Percentiles rank a stretch among this genome's conserved stretches.
Conservation (phyloP, 2,888 invertebrate genomes). For the Cephonodes hylas region DNA sequence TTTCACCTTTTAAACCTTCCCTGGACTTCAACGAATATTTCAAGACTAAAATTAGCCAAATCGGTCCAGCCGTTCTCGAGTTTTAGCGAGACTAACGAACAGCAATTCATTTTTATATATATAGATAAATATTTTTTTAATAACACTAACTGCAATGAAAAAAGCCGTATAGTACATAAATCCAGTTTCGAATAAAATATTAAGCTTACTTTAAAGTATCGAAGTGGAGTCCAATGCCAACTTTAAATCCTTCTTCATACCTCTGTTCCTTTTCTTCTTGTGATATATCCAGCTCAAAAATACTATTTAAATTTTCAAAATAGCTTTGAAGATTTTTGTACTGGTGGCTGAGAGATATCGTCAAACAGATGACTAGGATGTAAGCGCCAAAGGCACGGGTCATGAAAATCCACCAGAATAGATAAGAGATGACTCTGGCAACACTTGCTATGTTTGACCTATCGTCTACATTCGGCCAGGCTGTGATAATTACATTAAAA, state of each 20-base stretch:
- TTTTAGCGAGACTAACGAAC: no score
- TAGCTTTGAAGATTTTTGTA: slow-evolving; percentile 37
- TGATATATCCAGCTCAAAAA: slow-evolving; percentile 25
- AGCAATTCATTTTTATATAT: no score
- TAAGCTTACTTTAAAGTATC: slow-evolving; percentile 46
- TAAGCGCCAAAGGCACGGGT: slow-evolving; percentile 31
- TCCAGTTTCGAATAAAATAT: no score
- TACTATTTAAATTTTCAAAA: slow-evolving; percentile 27
- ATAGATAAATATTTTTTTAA: no score
- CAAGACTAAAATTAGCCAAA: no score
- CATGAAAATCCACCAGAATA: slow-evolving; percentile 46
- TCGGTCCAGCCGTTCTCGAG: no score
- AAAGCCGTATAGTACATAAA: no score
- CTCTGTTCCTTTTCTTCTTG: slow-evolving; percentile 38
- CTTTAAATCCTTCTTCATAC: slow-evolving; percentile 42
- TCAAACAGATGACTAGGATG: slow-evolving; percentile 35
- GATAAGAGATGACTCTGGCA: slow-evolving; percentile 33
- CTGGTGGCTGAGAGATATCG: slow-evolving; percentile 38
- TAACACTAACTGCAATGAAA: no score
- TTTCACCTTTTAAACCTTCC: no score
- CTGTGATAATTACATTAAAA: slow-evolving; percentile 45
- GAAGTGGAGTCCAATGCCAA: slow-evolving; percentile 50
- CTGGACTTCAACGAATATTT: no score
- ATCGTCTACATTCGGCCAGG: slow-evolving; percentile 48
- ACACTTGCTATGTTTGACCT: slow-evolving; percentile 27